These are phyloP conservation scores for Pelobates cultripes DNA, from an alignment of 2,797 vertebrate genomes.

Conservation along the genomic window DNA sequence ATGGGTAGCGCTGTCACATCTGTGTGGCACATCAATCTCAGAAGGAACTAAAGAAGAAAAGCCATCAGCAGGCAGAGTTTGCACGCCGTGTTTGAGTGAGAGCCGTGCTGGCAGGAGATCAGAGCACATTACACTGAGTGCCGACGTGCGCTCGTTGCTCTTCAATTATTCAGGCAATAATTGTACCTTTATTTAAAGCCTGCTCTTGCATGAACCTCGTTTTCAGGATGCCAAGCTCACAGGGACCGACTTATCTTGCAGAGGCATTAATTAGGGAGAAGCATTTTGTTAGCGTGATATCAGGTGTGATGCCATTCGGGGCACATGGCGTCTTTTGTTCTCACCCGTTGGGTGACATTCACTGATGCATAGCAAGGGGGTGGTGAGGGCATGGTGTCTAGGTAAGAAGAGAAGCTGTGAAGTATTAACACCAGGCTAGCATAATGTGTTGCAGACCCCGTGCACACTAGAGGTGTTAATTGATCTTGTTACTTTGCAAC, in stretches of 20 bases:
- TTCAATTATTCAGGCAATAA: slow-evolving; percentile 78
- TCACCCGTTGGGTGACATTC: slow-evolving; percentile 57
- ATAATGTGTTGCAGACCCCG: slow-evolving; percentile 50
- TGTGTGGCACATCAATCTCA: slow-evolving; percentile 17
- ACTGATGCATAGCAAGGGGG: slow-evolving; percentile 16
- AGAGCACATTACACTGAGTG: slow-evolving; percentile 44
- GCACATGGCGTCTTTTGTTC: slow-evolving; percentile 44
- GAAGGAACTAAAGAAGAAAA: neutral
- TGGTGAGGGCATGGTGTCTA: neutral
- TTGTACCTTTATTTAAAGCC: slow-evolving; percentile 80
- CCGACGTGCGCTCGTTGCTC: slow-evolving; percentile 63
- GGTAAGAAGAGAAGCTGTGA: slow-evolving; percentile 40
- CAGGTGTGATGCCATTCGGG: slow-evolving; percentile 67
- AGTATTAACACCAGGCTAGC: slow-evolving; percentile 40
- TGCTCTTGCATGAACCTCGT: slow-evolving; percentile 67
- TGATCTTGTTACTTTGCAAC: slow-evolving; percentile 46
- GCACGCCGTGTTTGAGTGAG: slow-evolving; percentile 23
- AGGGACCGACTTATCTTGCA: slow-evolving; percentile 57
- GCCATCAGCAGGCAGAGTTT: slow-evolving; percentile 12
- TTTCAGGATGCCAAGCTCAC: slow-evolving; percentile 64
- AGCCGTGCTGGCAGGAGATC: slow-evolving; percentile 37
- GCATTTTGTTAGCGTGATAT: slow-evolving; percentile 67
- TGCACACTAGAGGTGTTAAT: slow-evolving; percentile 48
- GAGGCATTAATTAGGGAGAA: slow-evolving; percentile 74
- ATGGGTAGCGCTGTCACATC: slow-evolving; percentile 19